Conservation (phyloP, 2,797 vertebrate species). For the Micrastur ruficollis region DNA sequence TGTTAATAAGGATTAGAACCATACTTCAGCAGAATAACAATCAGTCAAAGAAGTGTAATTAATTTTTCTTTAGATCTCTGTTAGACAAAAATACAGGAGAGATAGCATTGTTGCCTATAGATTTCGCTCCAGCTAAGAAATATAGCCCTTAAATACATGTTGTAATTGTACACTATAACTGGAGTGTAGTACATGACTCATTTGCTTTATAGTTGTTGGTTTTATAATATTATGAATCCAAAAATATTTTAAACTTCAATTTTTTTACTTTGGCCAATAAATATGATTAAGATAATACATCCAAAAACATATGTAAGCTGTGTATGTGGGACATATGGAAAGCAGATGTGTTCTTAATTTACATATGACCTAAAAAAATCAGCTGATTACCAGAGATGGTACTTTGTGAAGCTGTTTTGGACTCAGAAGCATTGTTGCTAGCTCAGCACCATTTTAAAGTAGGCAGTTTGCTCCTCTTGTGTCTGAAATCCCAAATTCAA, state of each 20-base stretch:
- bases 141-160: slow-evolving; percentile 19
- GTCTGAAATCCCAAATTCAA: neutral
- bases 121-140: slow-evolving; percentile 1
- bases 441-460: slow-evolving; percentile 60
- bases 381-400: slow-evolving; percentile 71
- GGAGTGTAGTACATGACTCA: slow-evolving; percentile 28
- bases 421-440: slow-evolving; percentile 42
- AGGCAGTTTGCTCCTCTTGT: slow-evolving; percentile 23
- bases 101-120: slow-evolving; percentile 47
- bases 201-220: slow-evolving; percentile 36
- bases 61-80: slow-evolving; percentile 79
- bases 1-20: slow-evolving; percentile 93
- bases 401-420: slow-evolving; percentile 55
- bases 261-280: slow-evolving; percentile 86
- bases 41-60: slow-evolving; percentile 79
- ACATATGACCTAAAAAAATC: slow-evolving; percentile 70
- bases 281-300: slow-evolving; percentile 91
- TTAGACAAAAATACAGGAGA: slow-evolving; percentile 65
- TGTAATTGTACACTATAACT: slow-evolving; percentile 21
- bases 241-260: slow-evolving; percentile 52
- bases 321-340: slow-evolving; percentile 84
- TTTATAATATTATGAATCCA: slow-evolving; percentile 48
- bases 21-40: slow-evolving; percentile 82
- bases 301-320: slow-evolving; percentile 84
- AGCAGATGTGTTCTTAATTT: slow-evolving; percentile 86